Evolutionary conservation across 1,140 invertebrate genomes (phyloP), one percentile per base, ranked within the genome.

Genomic region (Anastatus disparis): DNA sequence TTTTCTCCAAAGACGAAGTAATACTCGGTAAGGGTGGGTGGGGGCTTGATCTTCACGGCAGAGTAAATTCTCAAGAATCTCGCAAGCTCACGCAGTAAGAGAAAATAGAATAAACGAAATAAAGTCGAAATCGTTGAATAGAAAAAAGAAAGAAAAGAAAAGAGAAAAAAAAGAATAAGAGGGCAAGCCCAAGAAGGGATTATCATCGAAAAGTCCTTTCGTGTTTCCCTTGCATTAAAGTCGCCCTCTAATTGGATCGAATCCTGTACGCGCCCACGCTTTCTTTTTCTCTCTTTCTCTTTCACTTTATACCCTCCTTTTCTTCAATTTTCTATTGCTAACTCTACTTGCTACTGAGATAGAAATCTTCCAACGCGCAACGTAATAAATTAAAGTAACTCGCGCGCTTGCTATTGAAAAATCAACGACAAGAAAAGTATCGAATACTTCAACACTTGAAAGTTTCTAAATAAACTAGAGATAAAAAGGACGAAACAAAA

Each of bases 241-340:
- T 77, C 71, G 71, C 72, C 66, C 74, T 72, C 76, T 82, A 82
- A 83, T 83, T 83, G 81, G 79, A 82, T 82, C 77, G 75, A 61
- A 75, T 73, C 65, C 69, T 44, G 44, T 44, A 10, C 48, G 46
- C 52, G 50, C 64, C 73, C 56, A 40, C 46, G 40, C 68, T 74
- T 29, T 40, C 38, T 72, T 77, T 76, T 15, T 22, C 35, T 24
- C 13, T 42, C 22, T 26, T 44, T n/a, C 38, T 38, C 53, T 15
- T 15, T n/a, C 42, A 13, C n/a, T 46, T 2, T 52, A 22, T 17
- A 52, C 35, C 31, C 31, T 35, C 31, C n/a, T n/a, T n/a, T n/a
- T n/a, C n/a, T n/a, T n/a, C n/a, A n/a, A n/a, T n/a, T n/a, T n/a
- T n/a, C n/a, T n/a, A n/a, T n/a, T n/a, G n/a, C n/a, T n/a, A n/a